phyloP scores from a whole-genome alignment of 2,113 vertebrate species.

The Prionailurus bengalensis region DNA sequence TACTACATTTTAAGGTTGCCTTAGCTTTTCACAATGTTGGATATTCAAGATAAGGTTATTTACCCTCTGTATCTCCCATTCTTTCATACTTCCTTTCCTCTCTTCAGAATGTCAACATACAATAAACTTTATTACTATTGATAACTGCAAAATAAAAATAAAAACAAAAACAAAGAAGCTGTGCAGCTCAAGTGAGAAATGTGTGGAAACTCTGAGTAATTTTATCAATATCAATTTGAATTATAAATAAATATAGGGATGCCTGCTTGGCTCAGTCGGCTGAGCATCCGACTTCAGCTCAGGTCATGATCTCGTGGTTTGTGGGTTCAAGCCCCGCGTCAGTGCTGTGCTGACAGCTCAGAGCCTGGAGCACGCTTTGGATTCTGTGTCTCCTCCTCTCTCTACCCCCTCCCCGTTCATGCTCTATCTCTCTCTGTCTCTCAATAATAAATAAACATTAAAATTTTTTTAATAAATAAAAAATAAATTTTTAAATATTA shows the following conservation, averaged over 20 bases:
- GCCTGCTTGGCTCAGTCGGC: no score
- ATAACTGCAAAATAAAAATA: background rate
- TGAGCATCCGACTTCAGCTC: no score
- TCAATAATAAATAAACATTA: no score
- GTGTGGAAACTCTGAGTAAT: accelerated
- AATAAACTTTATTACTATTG: background rate
- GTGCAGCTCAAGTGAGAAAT: background rate
- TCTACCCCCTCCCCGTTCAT: no score
- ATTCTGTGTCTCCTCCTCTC: no score
- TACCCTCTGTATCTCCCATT: background rate
- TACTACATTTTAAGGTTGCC: background rate
- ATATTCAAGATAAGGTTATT: background rate
- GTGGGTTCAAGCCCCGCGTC: no score
- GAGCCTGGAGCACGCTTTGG: no score
- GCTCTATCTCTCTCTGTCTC: no score
- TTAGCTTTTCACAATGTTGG: background rate
- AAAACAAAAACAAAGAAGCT: background rate
- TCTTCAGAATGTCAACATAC: background rate
- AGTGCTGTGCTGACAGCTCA: no score
- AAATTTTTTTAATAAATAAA: no score
- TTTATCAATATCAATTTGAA: background rate
- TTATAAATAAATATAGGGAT: background rate
- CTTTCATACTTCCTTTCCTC: background rate
- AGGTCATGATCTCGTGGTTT: no score
- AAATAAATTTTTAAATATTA: background rate